Evolutionary conservation across 2,888 invertebrate species (phyloP).

Genomic region (Ctena decussata): DNA sequence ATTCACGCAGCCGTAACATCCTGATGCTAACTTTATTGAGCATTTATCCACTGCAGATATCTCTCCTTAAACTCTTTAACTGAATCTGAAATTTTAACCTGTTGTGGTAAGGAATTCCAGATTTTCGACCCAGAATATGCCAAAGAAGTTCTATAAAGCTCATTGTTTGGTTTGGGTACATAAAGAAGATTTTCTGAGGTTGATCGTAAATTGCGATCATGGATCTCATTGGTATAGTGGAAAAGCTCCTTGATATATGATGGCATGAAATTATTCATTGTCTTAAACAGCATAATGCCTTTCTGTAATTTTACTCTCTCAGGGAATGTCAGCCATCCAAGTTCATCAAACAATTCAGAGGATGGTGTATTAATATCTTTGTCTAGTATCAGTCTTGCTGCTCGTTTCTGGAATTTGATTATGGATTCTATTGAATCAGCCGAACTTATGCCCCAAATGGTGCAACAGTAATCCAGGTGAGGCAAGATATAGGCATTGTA

Average conservation of each 20-base stretch:
- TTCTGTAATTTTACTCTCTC: not conserved
- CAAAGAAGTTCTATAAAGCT: not conserved
- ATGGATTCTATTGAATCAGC: not conserved
- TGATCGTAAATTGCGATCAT: not conserved
- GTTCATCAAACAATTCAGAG: not conserved
- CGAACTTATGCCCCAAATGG: not conserved
- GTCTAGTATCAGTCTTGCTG: not conserved
- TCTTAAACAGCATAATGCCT: not conserved
- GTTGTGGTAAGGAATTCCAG: not conserved
- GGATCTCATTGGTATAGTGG: not conserved
- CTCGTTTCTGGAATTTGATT: not conserved
- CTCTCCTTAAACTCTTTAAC: not conserved
- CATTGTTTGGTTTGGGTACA: not conserved
- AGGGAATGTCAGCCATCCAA: too few species aligned
- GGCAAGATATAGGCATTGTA: too few species aligned
- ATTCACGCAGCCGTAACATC: too few species aligned
- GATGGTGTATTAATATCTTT: not conserved
- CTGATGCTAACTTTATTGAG: too few species aligned
- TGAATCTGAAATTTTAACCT: too few species aligned
- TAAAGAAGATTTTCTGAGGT: not conserved
- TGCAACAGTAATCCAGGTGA: too few species aligned
- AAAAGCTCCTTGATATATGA: not conserved
- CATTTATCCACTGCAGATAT: too few species aligned
- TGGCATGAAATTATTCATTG: not conserved
- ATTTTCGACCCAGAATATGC: not conserved